Percentiles rank a stretch among this genome's conserved stretches.
Evolutionary conservation across 2,113 vertebrate genomes (phyloP).

Genomic region (Dipodomys merriami): DNA sequence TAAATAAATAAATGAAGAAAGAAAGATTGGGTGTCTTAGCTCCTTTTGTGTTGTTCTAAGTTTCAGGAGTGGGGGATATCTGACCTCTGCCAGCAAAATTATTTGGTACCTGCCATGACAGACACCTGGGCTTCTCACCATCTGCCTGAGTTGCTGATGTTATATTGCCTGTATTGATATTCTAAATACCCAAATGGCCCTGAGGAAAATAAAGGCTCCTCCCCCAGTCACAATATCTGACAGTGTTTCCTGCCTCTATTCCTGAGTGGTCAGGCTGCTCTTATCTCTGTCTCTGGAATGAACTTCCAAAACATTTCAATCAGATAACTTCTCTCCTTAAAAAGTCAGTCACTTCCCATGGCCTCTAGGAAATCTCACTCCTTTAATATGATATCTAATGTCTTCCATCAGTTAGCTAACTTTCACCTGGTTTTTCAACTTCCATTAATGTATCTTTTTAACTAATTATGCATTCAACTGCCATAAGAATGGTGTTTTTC

Average conservation of each 20-base stretch:
- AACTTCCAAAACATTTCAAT: not conserved
- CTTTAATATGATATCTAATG: not conserved
- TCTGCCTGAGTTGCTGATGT: no score
- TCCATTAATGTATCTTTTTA: not conserved
- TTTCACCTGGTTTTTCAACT: not conserved
- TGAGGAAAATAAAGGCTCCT: no score
- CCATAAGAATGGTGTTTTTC: not conserved
- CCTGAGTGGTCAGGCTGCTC: not conserved
- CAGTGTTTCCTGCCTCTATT: not conserved
- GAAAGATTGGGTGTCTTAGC: no score
- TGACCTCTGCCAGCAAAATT: no score
- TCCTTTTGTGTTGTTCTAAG: no score
- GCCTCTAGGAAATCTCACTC: not conserved
- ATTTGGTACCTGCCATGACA: no score
- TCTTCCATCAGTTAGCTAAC: not conserved
- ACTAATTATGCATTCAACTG: slow-evolving; percentile 1
- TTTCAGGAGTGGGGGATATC: no score
- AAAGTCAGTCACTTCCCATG: not conserved
- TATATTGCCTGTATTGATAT: no score
- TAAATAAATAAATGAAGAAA: no score
- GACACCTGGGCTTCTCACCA: no score
- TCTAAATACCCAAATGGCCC: no score
- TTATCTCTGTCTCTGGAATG: not conserved
- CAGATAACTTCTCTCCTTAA: not conserved
- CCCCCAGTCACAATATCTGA: not conserved